phyloP scores from a whole-genome alignment of 2,113 vertebrate genomes.

The Corapipo altera region DNA sequence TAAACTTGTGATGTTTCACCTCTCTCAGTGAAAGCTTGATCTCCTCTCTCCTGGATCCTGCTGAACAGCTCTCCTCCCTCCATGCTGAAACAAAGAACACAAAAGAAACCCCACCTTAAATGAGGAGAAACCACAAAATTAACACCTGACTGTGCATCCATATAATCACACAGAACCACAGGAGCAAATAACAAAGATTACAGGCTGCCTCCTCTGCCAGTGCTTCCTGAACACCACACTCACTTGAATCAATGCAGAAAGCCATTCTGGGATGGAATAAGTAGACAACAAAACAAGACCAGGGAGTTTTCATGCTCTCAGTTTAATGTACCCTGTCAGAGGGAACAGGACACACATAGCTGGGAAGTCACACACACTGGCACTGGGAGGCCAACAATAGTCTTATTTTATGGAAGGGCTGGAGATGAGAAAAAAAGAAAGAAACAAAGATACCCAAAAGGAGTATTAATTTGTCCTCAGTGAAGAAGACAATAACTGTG shows the following conservation, averaged over 20 bases:
- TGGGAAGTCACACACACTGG: neutral
- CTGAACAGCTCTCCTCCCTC: constrained; percentile 97
- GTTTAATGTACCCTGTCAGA: neutral
- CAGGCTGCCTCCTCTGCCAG: neutral
- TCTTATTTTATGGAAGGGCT: neutral
- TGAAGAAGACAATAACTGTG: neutral
- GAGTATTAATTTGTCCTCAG: neutral
- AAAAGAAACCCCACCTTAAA: neutral
- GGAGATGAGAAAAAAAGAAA: neutral
- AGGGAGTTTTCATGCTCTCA: neutral
- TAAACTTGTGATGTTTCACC: constrained; percentile 73
- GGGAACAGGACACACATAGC: neutral
- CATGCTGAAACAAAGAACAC: constrained; percentile 82
- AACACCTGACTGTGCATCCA: neutral
- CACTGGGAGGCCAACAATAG: neutral
- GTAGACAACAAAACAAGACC: neutral
- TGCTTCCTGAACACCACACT: neutral
- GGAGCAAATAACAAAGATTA: neutral
- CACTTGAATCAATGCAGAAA: neutral
- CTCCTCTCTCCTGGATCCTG: constrained; percentile 94
- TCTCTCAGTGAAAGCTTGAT: constrained; percentile 98
- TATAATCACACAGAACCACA: neutral
- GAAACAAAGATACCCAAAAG: neutral
- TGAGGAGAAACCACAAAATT: neutral
- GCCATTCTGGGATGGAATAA: neutral